These are phyloP conservation scores for Leucopsar rothschildi DNA, from an alignment of 2,113 vertebrate species.

Conservation along the genomic window DNA sequence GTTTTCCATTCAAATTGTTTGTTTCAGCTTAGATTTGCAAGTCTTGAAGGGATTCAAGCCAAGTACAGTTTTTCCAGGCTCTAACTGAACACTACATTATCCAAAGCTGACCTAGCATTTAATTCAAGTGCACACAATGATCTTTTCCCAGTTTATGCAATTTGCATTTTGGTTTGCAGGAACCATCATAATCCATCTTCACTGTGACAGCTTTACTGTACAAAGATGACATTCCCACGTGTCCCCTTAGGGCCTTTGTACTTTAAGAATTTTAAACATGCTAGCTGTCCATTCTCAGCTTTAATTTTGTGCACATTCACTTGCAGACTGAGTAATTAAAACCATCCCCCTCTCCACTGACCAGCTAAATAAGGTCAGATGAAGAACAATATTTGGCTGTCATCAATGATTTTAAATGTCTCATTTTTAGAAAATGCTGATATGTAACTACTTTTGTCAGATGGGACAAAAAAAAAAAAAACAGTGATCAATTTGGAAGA, in stretches of 20 bases:
- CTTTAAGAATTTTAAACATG: not conserved
- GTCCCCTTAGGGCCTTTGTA: not conserved
- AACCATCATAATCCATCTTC: not conserved
- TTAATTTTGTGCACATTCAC: constrained; percentile 1
- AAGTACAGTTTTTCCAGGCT: not conserved
- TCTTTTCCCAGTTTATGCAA: not conserved
- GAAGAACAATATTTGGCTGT: not conserved
- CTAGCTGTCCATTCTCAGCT: not conserved
- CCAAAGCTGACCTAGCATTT: not conserved
- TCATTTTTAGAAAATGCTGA: not conserved
- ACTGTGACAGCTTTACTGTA: not conserved
- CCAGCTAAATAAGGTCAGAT: not conserved
- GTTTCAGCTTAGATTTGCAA: not conserved
- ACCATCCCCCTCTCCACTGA: not conserved
- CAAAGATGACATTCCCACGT: not conserved
- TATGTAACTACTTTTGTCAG: not conserved
- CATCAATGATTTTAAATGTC: not conserved
- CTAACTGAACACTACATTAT: not conserved
- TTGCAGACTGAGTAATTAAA: not conserved
- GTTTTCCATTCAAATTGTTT: not conserved
- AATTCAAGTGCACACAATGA: not conserved
- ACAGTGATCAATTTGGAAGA: not conserved
- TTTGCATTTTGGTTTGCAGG: not conserved
- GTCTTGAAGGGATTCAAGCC: not conserved
- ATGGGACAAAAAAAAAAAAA: not conserved